Conservation (phyloP, 1,140 invertebrate species). For the Bactericera cockerelli region DNA sequence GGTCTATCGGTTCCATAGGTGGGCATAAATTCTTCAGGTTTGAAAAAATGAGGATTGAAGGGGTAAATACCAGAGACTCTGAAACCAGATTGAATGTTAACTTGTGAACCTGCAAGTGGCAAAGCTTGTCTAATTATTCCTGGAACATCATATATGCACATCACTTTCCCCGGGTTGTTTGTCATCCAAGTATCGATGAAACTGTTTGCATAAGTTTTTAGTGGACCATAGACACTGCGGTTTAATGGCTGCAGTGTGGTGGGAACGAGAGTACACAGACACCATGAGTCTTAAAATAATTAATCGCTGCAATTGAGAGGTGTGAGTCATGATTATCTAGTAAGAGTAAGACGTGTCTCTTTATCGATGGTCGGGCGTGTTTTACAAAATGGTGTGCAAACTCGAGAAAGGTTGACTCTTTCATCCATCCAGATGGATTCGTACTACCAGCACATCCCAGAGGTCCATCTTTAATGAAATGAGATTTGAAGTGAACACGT, state of each 20-base stretch:
- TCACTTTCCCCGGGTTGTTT: too few species aligned
- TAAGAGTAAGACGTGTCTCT: slow-evolving; percentile 6
- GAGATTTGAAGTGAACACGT: slow-evolving; percentile 27
- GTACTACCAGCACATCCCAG: slow-evolving; percentile 24
- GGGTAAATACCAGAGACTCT: too few species aligned
- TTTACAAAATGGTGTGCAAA: slow-evolving; percentile 15
- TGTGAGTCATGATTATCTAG: slow-evolving; percentile 20
- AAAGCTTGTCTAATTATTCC: too few species aligned
- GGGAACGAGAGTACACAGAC: slow-evolving; percentile 24
- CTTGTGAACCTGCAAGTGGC: too few species aligned
- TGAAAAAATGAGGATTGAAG: too few species aligned
- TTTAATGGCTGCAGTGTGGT: slow-evolving; percentile 24
- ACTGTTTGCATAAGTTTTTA: slow-evolving; percentile 11
- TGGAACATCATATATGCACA: too few species aligned
- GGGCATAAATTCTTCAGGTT: too few species aligned
- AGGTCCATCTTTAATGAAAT: slow-evolving; percentile 32
- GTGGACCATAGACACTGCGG: slow-evolving; percentile 23
- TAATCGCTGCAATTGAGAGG: slow-evolving; percentile 17
- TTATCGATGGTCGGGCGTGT: too few species aligned
- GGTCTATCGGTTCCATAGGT: too few species aligned
- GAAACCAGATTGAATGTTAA: too few species aligned
- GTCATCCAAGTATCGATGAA: too few species aligned
- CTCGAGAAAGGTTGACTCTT: slow-evolving; percentile 24
- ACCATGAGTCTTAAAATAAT: slow-evolving; percentile 20
- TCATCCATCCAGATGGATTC: slow-evolving; percentile 30